Percentiles rank a stretch among this genome's conserved stretches.
Evolutionary conservation across 1,140 invertebrate species (phyloP).

Genomic region (Cotesia glomerata): DNA sequence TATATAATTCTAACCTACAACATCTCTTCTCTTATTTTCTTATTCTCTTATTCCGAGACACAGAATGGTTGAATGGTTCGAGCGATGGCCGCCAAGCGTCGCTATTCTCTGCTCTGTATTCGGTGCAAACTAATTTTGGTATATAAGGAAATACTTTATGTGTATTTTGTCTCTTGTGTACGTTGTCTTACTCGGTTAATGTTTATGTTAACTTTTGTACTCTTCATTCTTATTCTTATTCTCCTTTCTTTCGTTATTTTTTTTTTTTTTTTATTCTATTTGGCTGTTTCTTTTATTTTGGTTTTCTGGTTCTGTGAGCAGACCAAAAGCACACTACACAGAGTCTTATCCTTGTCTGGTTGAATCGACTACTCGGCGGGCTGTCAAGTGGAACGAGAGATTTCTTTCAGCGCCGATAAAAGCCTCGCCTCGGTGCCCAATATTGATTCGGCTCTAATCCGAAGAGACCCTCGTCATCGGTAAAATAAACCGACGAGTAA

Average conservation of each 20-base stretch:
- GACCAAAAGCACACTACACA: neutral
- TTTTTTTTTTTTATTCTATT: neutral
- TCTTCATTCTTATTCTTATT: constrained; percentile 3
- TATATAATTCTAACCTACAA: no score
- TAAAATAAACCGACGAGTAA: constrained; percentile 39
- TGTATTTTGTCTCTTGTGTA: no score
- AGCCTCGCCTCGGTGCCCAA: constrained; percentile 61
- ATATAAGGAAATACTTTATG: no score
- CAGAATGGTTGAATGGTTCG: no score
- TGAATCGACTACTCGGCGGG: constrained; percentile 18
- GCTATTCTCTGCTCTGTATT: no score
- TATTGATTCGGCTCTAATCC: constrained; percentile 64
- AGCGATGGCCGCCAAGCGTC: no score
- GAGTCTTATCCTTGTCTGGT: constrained; percentile 11
- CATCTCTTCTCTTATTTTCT: neutral
- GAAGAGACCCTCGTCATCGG: constrained; percentile 44
- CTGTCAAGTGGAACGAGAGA: constrained; percentile 32
- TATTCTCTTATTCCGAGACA: no score
- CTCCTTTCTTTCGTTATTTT: neutral
- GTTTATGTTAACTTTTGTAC: constrained; percentile 22
- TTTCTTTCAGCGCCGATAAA: constrained; percentile 59
- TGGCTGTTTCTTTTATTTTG: no score
- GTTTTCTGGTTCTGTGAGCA: neutral
- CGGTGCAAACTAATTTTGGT: no score
- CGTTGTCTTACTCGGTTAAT: neutral